Evolutionary conservation across 1,140 invertebrate species (phyloP), one percentile per base, ranked within the genome.

Genomic region (Hestina assimilis): DNA sequence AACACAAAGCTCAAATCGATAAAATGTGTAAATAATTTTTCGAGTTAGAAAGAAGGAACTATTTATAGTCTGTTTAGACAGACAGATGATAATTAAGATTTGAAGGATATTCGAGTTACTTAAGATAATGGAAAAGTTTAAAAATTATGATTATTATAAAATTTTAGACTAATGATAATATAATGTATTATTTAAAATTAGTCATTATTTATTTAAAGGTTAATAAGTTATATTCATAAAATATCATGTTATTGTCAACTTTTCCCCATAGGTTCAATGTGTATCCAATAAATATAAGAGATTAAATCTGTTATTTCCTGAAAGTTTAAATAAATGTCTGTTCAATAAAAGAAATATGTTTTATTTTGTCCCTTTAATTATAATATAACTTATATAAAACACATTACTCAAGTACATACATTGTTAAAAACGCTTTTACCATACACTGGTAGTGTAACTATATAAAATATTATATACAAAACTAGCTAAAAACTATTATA

Each of bases 251-350:
- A 12, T 9, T 6, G 6, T 21, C 21, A 42, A 24, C 40, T 42
- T 19, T 42, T 42, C 21, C 20, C n/a, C 7, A 42, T 14, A 42
- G 20, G 6, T 41, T 20, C 20, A 41, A 41, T 38, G 19, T 38
- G 33, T 17, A 17, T 17, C 33, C 33, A 38, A 19, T 17, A 17
- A 19, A 23, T 12, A 9, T 24, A 42, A 42, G 20, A 15, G 31
- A 26, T 31, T 51, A 60, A 50, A 54, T 45, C 65, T 84, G 83
- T 87, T 87, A 79, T 81, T 77, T 81, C 79, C 65, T 81, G 72
- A 75, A 83, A 65, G 75, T 83, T 83, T 79, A 80, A 87, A 84
- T 87, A 87, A 87, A 87, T 85, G 79, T 85, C 75, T 84, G 82
- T 84, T 85, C 74, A 74, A 69, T 72, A 71, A 72, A 61, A 51